These are phyloP conservation scores for Platygyra sinensis DNA, from an alignment of 64 coral and sea anemone genomes.

Conservation along the genomic window DNA sequence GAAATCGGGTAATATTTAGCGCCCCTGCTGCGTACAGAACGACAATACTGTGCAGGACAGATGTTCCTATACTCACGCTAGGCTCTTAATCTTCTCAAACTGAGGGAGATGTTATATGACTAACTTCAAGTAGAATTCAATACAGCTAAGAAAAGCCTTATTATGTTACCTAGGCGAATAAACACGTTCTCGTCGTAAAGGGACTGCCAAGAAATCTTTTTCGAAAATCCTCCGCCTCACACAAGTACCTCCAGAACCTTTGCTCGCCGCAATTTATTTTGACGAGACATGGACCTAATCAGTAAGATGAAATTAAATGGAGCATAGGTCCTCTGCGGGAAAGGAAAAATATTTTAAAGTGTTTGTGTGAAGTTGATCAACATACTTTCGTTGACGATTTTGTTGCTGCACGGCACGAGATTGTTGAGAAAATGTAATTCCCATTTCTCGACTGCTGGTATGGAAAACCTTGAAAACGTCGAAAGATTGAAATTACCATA, in stretches of 20 bases:
- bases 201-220: not conserved
- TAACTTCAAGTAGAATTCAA: not conserved
- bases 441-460: too few relatives aligned
- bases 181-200: not conserved
- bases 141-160: not conserved
- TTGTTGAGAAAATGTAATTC: not conserved
- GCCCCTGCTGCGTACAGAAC: constrained; percentile 60
- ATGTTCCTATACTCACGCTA: constrained; percentile 70
- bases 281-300: constrained; percentile 40
- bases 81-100: constrained; percentile 37
- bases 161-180: constrained; percentile 7
- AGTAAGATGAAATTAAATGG: constrained; percentile 49
- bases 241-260: not conserved
- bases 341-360: constrained; percentile 50
- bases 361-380: constrained; percentile 54
- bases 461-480: not conserved
- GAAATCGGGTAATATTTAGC: constrained; percentile 74
- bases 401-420: not conserved
- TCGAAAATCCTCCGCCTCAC: not conserved
- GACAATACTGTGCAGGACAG: constrained; percentile 68
- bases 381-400: constrained; percentile 17
- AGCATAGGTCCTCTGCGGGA: constrained; percentile 38
- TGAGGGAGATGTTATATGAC: constrained; percentile 5
- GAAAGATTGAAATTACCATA: not conserved
- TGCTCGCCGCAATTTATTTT: constrained; percentile 33